Percentiles rank a stretch among this genome's conserved stretches.
phyloP scores from a whole-genome alignment of 2,113 vertebrate genomes.

The Semnornis frantzii region DNA sequence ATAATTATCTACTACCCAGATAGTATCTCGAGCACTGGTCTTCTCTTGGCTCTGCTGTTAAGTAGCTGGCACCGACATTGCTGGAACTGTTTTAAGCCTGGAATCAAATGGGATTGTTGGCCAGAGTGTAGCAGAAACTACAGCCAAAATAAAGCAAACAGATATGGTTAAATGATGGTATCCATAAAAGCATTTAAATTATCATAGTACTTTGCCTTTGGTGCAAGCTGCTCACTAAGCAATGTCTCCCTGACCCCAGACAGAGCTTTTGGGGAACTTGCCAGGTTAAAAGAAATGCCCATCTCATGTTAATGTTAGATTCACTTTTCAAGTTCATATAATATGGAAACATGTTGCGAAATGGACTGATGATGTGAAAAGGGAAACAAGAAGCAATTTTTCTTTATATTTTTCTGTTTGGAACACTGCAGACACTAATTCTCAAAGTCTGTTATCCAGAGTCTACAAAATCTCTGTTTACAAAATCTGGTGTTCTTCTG shows the following conservation, averaged over 20 bases:
- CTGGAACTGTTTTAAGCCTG: background rate
- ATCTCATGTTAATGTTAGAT: background rate
- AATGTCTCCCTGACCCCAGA: background rate
- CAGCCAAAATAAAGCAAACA: background rate
- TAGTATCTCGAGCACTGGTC: background rate
- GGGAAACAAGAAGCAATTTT: background rate
- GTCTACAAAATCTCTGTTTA: background rate
- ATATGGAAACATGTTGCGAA: background rate
- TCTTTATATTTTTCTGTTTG: background rate
- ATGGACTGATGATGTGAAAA: background rate
- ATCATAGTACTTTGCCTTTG: background rate
- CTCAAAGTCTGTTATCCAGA: background rate
- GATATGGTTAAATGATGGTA: background rate
- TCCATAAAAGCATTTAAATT: slow-evolving; percentile 11
- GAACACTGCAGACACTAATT: background rate
- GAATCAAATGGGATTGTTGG: background rate
- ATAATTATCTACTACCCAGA: background rate
- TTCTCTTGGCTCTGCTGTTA: background rate
- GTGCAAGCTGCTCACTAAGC: background rate
- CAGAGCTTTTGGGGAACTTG: background rate
- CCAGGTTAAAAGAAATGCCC: background rate
- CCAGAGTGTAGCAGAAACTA: background rate
- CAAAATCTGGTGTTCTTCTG: background rate
- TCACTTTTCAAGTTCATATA: background rate
- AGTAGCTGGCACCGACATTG: background rate